phyloP scores from a whole-genome alignment of 2,797 vertebrate species.

The Acrossocheilus wenchowensis region DNA sequence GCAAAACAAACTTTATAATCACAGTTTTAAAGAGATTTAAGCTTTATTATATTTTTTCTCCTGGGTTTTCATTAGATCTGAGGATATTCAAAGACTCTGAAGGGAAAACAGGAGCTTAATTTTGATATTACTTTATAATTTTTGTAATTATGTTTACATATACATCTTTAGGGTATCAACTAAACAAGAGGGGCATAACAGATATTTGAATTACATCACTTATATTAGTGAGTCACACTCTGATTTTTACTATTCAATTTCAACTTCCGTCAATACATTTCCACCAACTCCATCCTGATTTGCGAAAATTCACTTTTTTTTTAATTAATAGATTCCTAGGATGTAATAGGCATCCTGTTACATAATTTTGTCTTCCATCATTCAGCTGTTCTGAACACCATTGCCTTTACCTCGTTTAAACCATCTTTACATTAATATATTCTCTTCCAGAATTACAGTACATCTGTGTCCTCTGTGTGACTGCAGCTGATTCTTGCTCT shows the following conservation, averaged over 20 bases:
- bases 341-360: background rate
- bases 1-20: background rate
- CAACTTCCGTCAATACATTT: background rate
- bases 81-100: background rate
- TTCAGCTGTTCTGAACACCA: background rate
- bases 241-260: background rate
- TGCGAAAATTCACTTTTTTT: background rate
- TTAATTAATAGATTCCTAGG: background rate
- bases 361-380: background rate
- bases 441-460: conserved; percentile 1
- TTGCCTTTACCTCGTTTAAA: background rate
- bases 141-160: conserved; percentile 17
- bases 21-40: conserved; percentile 24
- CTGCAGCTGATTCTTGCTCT: conserved; percentile 4
- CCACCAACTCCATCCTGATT: background rate
- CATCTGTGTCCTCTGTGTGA: background rate
- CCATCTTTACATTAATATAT: background rate
- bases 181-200: background rate
- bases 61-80: background rate
- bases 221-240: background rate
- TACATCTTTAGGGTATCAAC: background rate
- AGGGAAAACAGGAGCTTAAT: conserved; percentile 3
- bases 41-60: background rate
- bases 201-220: background rate
- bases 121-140: background rate